Conservation (phyloP, 2,113 vertebrate species). For the Brachyhypopomus occidentalis region DNA sequence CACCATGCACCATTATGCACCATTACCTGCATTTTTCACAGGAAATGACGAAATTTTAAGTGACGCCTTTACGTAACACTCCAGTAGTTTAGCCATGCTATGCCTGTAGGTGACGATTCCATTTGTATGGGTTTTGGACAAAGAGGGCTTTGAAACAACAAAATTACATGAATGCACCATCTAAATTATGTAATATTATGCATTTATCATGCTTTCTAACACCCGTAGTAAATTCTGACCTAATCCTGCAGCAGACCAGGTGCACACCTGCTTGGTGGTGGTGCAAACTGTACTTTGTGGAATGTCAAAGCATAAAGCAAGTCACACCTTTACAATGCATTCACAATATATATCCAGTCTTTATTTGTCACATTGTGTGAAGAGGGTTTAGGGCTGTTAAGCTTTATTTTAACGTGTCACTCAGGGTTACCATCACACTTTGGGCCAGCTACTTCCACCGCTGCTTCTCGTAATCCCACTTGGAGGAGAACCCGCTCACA, state of each 20-base stretch:
- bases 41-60: no score
- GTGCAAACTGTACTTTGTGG: no score
- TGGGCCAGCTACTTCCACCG: slow-evolving; percentile 76
- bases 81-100: background rate
- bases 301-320: slow-evolving; percentile 11
- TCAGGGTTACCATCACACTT: background rate
- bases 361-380: slow-evolving; percentile 33
- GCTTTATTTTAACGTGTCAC: slow-evolving; percentile 7
- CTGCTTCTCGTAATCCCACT: slow-evolving; percentile 87
- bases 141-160: background rate
- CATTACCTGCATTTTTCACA: background rate
- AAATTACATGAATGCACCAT: background rate
- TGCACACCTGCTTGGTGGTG: background rate
- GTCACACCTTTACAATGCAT: background rate
- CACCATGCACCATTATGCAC: background rate
- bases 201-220: background rate
- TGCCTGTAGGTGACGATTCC: no score
- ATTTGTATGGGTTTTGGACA: background rate
- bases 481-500: slow-evolving; percentile 73
- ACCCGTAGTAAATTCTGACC: background rate
- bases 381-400: slow-evolving; percentile 35
- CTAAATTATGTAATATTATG: background rate
- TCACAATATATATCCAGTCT: background rate
- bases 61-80: background rate
- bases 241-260: background rate